Evolutionary conservation across 1,140 invertebrate genomes (phyloP), one percentile per base, ranked within the genome.

Genomic region (Brachionus koreanus): DNA sequence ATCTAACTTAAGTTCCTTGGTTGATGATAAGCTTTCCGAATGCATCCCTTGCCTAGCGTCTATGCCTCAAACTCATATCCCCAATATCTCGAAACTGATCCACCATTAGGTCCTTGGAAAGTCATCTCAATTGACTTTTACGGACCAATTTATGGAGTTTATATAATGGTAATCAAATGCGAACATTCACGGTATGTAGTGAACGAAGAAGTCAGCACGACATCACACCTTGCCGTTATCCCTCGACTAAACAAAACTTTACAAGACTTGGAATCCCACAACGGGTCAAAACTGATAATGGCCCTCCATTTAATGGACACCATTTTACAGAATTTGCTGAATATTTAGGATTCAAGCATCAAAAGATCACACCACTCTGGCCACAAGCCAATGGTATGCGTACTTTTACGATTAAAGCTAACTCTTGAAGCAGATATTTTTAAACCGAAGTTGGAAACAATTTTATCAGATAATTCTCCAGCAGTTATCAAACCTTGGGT

Each of bases 261-360:
- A 10, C 9, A 7, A 43, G 13, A 13, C 9, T 43, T 43, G 9
- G 42, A 13, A 2, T 10, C 13, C 42, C 42, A 7, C 42, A 13
- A 43, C 9, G 42, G 42, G 33, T 83, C 12, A 79, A 83, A 74
- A 82, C 61, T 39, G 83, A 85, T 76, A 85, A 85, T 76, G 84
- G 84, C 19, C 85, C 72, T 13, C 83, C 83, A 5, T 85, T 84
- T 61, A 63, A 83, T 46, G 33, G 83, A 42, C 29, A 23, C 23
- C 49, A 37, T n/a, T n/a, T n/a, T n/a, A n/a, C n/a, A n/a, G n/a
- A 84, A 25, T 84, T 84, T 74, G 75, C 82, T 12, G 46, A 83
- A 12, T 65, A 69, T 72, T 39, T 69, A 5, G 81, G 84, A 16
- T 83, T 82, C 69, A 69, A 76, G 57, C 83, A 84, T 35, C 39